Base-by-base conservation (phyloP, 2,888 invertebrate genomes). In the Mythimna impura region DNA sequence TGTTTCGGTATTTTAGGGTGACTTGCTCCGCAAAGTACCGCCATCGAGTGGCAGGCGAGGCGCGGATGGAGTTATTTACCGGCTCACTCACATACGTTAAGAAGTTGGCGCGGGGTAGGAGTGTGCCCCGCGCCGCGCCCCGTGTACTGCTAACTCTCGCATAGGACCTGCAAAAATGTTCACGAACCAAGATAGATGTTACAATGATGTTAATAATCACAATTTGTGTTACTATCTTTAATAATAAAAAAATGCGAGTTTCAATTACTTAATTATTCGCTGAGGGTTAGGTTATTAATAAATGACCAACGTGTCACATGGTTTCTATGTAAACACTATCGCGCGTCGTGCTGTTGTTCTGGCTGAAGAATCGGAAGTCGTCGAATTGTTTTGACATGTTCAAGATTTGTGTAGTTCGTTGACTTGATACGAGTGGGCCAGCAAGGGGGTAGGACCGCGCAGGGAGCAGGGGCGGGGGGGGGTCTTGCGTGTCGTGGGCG, bases 371-470 rank as follows among this genome's bases (percentile, higher is more conserved):
- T 47, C 60, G 58, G 61, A 50, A 57, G 30, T 66, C n/a, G 52
- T 22, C 34, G 40, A 67, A 77, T 81, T 73, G 65, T 82, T 81
- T 78, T 58, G 78, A 71, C 67, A 63, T 67, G 65, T 73, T 63
- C 36, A 60, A 50, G 70, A 78, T 77, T 65, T 71, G n/a, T 78
- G n/a, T 47, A 68, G 73, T 52, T 80, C 50, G 64, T 57, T 63
- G 66, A 61, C 61, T 71, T 62, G 54, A 57, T 57, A 47, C 63
- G 22, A 30, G 43, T 22, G 43, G 22, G 34, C 14, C 20, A 30
- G 40, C 14, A 14, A 14, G 60, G 64, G 61, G 67, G 7, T 50
- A 9, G 47, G 9, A 36, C 36, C 9, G 36, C 4, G 6, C 14
- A 17, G 43, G 8, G 14, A 12, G 30, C 36, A 50, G 7, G 34